Conservation (phyloP, 2,888 invertebrate genomes). For the Lapara coniferarum region DNA sequence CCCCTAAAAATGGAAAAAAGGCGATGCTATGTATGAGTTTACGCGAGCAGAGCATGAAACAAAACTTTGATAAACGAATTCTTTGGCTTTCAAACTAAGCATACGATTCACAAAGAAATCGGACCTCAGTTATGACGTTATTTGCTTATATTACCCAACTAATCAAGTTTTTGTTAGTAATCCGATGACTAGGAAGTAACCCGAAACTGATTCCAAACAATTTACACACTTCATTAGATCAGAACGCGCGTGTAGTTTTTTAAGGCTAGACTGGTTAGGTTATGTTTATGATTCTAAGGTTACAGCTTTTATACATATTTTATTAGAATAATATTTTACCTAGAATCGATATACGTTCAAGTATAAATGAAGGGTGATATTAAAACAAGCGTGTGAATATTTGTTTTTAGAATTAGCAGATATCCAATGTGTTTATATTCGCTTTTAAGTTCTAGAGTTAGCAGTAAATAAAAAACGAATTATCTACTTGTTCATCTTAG, state of each 20-base stretch:
- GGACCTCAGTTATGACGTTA: background rate
- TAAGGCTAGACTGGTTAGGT: background rate
- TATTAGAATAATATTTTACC: too few relatives aligned
- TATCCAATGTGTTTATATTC: too few relatives aligned
- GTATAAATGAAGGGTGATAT: too few relatives aligned
- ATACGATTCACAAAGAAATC: background rate
- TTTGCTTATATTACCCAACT: conserved; percentile 13
- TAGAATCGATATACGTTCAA: too few relatives aligned
- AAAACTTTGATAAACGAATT: background rate
- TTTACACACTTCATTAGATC: conserved; percentile 21
- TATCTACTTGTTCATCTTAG: too few relatives aligned
- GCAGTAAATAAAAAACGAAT: too few relatives aligned
- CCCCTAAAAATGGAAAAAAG: too few relatives aligned
- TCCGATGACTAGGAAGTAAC: conserved; percentile 24
- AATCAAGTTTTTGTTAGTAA: conserved; percentile 25
- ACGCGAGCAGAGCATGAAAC: too few relatives aligned
- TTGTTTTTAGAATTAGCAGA: too few relatives aligned
- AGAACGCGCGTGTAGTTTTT: conserved; percentile 18
- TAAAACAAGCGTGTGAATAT: too few relatives aligned
- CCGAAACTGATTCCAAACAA: conserved; percentile 17
- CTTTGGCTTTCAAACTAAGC: background rate
- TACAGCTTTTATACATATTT: background rate
- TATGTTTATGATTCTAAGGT: background rate
- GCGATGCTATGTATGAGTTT: too few relatives aligned
- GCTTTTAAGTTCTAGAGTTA: too few relatives aligned